Evolutionary conservation across 1,140 invertebrate genomes (phyloP), one percentile per base, ranked within the genome.

Genomic region (Archegozetes longisetosus): DNA sequence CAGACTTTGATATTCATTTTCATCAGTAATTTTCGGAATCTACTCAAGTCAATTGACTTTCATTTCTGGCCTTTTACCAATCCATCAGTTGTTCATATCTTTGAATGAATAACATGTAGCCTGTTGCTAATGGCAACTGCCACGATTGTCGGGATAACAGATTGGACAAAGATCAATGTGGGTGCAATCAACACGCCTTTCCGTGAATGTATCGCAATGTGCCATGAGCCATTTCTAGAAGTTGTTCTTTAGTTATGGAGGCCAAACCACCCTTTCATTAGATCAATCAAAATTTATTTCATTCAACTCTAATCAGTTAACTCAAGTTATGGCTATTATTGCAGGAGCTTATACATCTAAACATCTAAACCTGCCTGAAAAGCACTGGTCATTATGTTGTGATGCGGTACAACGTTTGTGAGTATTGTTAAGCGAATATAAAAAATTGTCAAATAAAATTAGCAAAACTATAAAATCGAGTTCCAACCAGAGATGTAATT

Each of bases 51-150:
- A n/a, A n/a, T n/a, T n/a, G n/a, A 63, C 67, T 62, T 61, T 74
- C 66, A 80, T 79, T 0, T 84, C 78, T 0, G 91, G 90, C 61
- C 84, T 76, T 72, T 95, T 95, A 0, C 96, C 82, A 63, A 96
- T 94, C 92, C 92, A 96, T 92, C 93, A 96, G 73, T 97, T 97
- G 72, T 96, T 94, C 0, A 96, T 86, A 74, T 96, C 92, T 66
- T 96, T 97, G 71, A 94, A 96, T 25, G 85, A 86, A 70, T 97
- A 97, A 74, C 93, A 97, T 0, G 92, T 95, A 9, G 97, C 91
- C 73, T 98, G 92, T 69, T 98, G 92, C 69, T 98, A 92, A 74
- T 98, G 92, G 3, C 87, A 92, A n/a, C 89, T 94, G 14, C 93
- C 93, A 53, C 93, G 78, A 53, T 83, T 83, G 73, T n/a, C 92